phyloP scores from a whole-genome alignment of 64 coral and sea anemone species.

The Anthopleura sola region DNA sequence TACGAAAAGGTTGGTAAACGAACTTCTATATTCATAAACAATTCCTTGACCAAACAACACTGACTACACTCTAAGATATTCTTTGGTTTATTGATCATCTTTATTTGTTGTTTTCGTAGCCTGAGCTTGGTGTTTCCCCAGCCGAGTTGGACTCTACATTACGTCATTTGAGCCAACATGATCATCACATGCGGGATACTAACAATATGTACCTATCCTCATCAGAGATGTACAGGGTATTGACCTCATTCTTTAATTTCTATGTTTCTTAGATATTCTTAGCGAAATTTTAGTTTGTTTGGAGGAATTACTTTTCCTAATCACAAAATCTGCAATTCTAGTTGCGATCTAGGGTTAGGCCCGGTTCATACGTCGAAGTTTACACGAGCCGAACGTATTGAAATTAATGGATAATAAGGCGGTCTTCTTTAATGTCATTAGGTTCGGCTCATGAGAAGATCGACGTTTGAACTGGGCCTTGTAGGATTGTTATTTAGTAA shows the following conservation, averaged over 20 bases:
- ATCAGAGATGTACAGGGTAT: slow-evolving; percentile 64
- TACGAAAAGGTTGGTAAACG: slow-evolving; percentile 13
- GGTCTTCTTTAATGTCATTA: no score
- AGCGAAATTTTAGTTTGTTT: not conserved
- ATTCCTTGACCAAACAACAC: no score
- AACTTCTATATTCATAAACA: not conserved
- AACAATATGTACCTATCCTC: slow-evolving; percentile 24
- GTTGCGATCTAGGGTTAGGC: no score
- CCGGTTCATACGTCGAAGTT: no score
- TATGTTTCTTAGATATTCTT: not conserved
- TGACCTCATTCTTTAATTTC: not conserved
- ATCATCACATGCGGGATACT: not conserved
- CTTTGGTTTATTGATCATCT: not conserved
- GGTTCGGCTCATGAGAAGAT: no score
- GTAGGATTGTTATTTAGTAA: no score
- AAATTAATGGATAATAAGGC: no score
- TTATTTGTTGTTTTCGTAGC: slow-evolving; percentile 10
- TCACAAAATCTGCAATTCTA: no score
- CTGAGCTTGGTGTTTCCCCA: slow-evolving; percentile 52
- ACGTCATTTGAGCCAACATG: not conserved
- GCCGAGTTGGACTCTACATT: slow-evolving; percentile 24
- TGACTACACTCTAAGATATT: not conserved
- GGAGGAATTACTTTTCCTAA: no score
- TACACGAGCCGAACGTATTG: no score
- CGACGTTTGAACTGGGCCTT: no score